Evolutionary conservation across 2,888 invertebrate species (phyloP), one percentile per base, ranked within the genome.

Genomic region (Mythimna albipuncta): DNA sequence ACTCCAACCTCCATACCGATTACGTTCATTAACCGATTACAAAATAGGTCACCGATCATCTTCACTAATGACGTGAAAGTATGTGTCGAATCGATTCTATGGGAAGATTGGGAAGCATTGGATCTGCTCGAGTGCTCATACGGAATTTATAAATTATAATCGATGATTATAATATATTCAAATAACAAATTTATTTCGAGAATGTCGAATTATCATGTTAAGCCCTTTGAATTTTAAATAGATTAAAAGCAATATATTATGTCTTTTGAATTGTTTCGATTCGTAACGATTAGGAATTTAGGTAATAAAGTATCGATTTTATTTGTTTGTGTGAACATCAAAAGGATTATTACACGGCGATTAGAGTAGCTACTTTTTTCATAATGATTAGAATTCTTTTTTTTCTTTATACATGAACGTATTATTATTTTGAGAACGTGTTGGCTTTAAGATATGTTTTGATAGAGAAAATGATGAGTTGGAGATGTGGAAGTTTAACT

Each of bases 11-110:
- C 55, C 6, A 68, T n/a, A 75, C 21, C 66, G 44, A 84, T 70
- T 69, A 55, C 21, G 55, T 68, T 64, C 64, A 71, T 73, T 81
- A 61, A 75, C 72, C 71, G 70, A 77, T 75, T 72, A 75, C 64
- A 64, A 78, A 79, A 83, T 82, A 77, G 77, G 64, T 77, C 63
- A 75, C 73, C 13, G 47, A 47, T 83, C 71, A 83, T 57, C 67
- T 83, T 74, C 69, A 82, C 82, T 82, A 83, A 69, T 69, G 77
- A 76, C 69, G 74, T 71, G 72, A 76, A 76, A 71, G 70, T 47
- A 81, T 85, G 77, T 76, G 70, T 74, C 84, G 50, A 84, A 85
- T 83, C 75, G 84, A 74, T 74, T 77, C 69, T 77, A 65, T 73
- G 86, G 78, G 77, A 85, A 85, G 38, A 67, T 67, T 41, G 32